phyloP scores from a whole-genome alignment of 2,888 invertebrate genomes.

The Caenorhabditis sp. region DNA sequence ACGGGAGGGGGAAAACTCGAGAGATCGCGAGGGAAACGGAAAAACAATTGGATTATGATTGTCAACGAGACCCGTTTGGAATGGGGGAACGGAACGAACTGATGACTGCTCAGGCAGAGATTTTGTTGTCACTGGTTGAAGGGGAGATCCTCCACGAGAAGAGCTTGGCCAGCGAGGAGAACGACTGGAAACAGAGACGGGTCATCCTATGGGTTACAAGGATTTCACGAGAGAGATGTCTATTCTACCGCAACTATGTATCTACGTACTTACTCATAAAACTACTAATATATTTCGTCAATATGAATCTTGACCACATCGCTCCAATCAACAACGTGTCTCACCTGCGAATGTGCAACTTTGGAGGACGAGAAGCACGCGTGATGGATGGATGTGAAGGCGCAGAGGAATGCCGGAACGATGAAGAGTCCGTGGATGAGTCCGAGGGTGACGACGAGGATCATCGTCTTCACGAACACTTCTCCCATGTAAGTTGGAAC shows the following conservation, averaged over 20 bases:
- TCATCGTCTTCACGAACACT: conserved; percentile 81
- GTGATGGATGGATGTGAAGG: conserved; percentile 73
- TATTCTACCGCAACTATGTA: no score
- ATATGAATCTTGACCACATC: not conserved
- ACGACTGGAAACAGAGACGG: conserved; percentile 55
- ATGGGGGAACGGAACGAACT: conserved; percentile 24
- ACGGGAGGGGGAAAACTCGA: not conserved
- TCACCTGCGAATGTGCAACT: conserved; percentile 61
- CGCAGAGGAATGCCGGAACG: conserved; percentile 78
- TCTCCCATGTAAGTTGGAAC: conserved; percentile 80
- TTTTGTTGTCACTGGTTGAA: conserved; percentile 67
- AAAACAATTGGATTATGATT: conserved; percentile 56
- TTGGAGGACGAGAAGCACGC: conserved; percentile 45
- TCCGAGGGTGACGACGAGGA: conserved; percentile 79
- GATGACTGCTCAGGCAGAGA: conserved; percentile 52
- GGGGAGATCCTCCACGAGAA: conserved; percentile 70
- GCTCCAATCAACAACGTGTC: conserved; percentile 1
- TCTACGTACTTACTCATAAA: not conserved
- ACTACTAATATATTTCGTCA: not conserved
- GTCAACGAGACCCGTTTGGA: conserved; percentile 39
- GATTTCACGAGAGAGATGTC: not conserved
- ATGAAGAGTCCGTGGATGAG: conserved; percentile 79
- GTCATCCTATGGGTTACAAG: no score
- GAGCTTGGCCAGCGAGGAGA: conserved; percentile 68
- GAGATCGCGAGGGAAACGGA: conserved; percentile 38